These are phyloP conservation scores for Plotosus lineatus DNA, from an alignment of 2,113 vertebrate genomes.

Conservation along the genomic window DNA sequence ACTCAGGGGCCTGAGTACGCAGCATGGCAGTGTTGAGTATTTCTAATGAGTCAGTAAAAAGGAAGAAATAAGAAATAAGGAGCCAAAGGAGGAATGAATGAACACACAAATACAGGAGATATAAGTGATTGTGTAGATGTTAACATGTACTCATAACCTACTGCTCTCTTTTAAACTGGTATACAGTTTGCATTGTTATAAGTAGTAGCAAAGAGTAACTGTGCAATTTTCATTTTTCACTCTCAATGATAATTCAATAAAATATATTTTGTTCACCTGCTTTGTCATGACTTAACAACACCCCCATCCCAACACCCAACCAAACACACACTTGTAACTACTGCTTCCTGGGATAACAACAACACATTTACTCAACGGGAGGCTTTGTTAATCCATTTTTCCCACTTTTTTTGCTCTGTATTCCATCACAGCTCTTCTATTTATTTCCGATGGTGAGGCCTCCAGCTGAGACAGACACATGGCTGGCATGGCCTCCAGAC, in stretches of 20 bases:
- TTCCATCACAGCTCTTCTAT: constrained; percentile 81
- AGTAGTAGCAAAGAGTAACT: too few relatives aligned
- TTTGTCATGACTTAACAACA: constrained; percentile 67
- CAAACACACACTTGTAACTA: not conserved
- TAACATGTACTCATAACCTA: not conserved
- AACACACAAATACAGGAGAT: not conserved
- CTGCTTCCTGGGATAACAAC: constrained; percentile 76
- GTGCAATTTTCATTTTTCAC: constrained; percentile 50
- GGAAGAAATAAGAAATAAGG: too few relatives aligned
- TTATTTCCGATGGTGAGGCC: constrained; percentile 85
- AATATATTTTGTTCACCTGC: constrained; percentile 26
- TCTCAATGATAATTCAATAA: constrained; percentile 80
- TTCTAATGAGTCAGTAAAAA: too few relatives aligned
- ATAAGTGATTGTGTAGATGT: not conserved
- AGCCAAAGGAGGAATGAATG: too few relatives aligned
- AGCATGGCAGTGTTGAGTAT: too few relatives aligned
- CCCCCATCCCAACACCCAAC: too few relatives aligned
- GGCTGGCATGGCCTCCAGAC: constrained; percentile 82
- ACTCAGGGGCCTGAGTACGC: too few relatives aligned
- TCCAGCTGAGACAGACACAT: constrained; percentile 91
- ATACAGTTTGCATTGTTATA: not conserved
- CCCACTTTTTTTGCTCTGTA: constrained; percentile 77
- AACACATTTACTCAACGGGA: constrained; percentile 86
- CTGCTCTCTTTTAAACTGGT: not conserved
- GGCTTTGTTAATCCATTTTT: constrained; percentile 68